Base-by-base conservation (phyloP, 2,888 invertebrate genomes). In the Agrotis ipsilon region DNA sequence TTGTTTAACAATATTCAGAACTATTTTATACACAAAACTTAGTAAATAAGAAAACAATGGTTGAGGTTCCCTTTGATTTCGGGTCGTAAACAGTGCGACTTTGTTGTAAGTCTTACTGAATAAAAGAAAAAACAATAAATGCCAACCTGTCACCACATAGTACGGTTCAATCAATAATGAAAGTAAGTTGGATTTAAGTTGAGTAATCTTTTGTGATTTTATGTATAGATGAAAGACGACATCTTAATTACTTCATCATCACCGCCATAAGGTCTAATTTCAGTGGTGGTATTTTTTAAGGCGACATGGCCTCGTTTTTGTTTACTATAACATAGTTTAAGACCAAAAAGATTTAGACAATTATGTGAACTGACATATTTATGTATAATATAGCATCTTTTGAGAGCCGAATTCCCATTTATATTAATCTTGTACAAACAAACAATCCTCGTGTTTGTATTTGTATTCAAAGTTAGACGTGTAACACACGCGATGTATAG, bases 391-490 rank as follows among this genome's bases (percentile, higher is more conserved):
- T 39, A 78, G 13, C n/a, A 51, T 27, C 48, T 19, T 65, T 65
- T 2, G 7, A 57, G 65, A 54, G 11, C 46, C 6, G 48, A 62
- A 65, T 46, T 57, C 51, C 46, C 55, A 66, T 49, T 16, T 39
- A 70, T 16, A 7, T 59, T 70, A 65, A 78, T 70, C 19, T 49
- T 43, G 48, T 57, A 60, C 57, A 80, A 70, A 68, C 63, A 70
- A 78, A 74, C 71, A 59, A 68, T 72, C 75, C 67, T 81, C 68
- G 64, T 82, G 58, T n/a, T n/a, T n/a, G n/a, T 62, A 87, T 88
- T 84, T 84, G 83, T 85, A 86, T 87, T 86, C 78, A 75, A 80
- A 85, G 72, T 62, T 60, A 63, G 69, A 60, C 80, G 18, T 51
- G 55, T 52, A 72, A 73, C 43, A 52, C 57, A 75, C 65, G 66